Evolutionary conservation across 92 coral and sea anemone genomes (phyloP), one percentile per base, ranked within the genome.

Genomic region (Zoanthus solanderi): DNA sequence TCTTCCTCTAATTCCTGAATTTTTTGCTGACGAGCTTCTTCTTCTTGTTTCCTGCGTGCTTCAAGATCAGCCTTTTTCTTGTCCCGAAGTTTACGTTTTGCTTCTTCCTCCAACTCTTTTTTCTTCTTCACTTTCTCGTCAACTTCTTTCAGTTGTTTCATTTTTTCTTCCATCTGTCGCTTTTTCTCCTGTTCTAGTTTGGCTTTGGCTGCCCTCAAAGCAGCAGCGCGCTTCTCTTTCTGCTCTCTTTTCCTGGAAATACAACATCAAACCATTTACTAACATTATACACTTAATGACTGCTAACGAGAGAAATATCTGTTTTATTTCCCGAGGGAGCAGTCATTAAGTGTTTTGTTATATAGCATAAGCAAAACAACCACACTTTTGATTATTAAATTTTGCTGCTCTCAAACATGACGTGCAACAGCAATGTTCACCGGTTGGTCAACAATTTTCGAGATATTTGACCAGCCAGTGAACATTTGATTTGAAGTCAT

Each of bases 51-150:
- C 81, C 93, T 89, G 77, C 99, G 85, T 17, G 97, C 94, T 37
- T 97, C 99, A 34, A 94, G 75, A 66, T 97, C 98, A 1, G 92
- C 95, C 79, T 92, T 93, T 81, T 91, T 93, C 76, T 97, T 96
- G 14, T 85, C 91, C 37, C 98, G 94, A 16, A 89, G 90, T 84
- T 92, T 93, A 78, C 90, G 91, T 78, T 95, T 97, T 14, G 88
- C 92, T 44, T 97, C 99, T 32, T 97, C 99, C 72, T 97, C 99
- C 78, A 53, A 88, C 73, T 94, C 95, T 71, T 89, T 93, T 71
- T 84, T 88, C 87, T 92, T 97, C 90, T 87, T 95, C 53, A 91
- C 94, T 58, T 93, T 93, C 84, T 95, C 98, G 83, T 92, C 96
- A 18, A 89, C 83, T 17, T 83, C 90, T 84, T 78, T 86, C 37